These are phyloP conservation scores for Fratercula arctica DNA, from an alignment of 2,797 vertebrate species.

Conservation along the genomic window DNA sequence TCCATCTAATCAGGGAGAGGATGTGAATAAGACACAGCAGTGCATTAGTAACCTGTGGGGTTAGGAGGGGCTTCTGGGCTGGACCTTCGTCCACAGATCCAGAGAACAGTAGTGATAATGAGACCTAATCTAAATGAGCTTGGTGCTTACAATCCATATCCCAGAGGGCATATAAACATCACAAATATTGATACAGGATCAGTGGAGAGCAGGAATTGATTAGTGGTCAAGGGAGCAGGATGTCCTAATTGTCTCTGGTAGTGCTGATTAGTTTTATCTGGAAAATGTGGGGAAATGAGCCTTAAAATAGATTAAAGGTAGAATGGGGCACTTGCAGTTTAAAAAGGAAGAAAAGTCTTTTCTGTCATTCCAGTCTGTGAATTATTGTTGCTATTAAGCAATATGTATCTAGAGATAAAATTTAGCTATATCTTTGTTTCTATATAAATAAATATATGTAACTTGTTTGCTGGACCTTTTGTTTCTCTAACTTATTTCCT, in stretches of 20 bases:
- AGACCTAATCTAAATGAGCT: conserved; percentile 48
- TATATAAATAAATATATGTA: not conserved
- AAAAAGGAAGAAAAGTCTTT: not conserved
- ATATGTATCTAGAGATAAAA: not conserved
- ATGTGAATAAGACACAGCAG: not conserved
- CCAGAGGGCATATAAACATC: conserved; percentile 30
- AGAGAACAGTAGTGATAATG: not conserved
- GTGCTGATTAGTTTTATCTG: conserved; percentile 47
- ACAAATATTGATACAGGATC: conserved; percentile 44
- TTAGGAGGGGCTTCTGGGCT: not conserved
- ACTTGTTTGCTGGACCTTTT: not conserved
- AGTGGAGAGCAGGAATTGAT: conserved; percentile 42
- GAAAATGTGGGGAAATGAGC: conserved; percentile 26
- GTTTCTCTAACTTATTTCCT: not conserved
- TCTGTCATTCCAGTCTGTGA: not conserved
- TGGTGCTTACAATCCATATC: not conserved
- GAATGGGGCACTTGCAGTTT: not conserved
- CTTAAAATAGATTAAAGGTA: conserved; percentile 31
- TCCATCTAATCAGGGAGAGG: not conserved
- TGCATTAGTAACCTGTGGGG: conserved; percentile 31
- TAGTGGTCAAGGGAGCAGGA: conserved; percentile 42
- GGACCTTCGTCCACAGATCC: not conserved
- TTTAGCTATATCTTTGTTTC: not conserved
- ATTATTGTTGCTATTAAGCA: not conserved
- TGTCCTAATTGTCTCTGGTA: conserved; percentile 42